Percentiles rank a stretch among this genome's conserved stretches.
Conservation (phyloP, 2,113 vertebrate species). For the Triplophysa rosa region DNA sequence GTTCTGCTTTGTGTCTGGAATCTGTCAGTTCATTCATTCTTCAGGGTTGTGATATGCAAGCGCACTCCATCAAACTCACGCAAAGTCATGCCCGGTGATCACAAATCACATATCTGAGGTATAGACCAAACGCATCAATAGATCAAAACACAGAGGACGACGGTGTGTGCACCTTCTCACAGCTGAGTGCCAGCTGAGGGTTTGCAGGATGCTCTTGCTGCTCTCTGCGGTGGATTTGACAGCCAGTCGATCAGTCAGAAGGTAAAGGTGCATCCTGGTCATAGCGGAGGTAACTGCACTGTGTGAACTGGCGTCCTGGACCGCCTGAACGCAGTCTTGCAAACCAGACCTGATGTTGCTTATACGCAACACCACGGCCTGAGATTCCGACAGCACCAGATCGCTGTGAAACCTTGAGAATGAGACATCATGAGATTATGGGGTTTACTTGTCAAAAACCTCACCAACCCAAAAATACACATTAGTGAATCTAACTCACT, state of each 20-base stretch:
- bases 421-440: conserved; percentile 16
- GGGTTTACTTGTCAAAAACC: not conserved
- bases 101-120: not conserved
- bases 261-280: conserved; percentile 82
- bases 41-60: not conserved
- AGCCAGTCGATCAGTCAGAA: conserved; percentile 83
- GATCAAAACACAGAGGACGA: not conserved
- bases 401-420: conserved; percentile 77
- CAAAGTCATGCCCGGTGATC: conserved; percentile 7
- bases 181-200: conserved; percentile 79
- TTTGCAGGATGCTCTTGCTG: conserved; percentile 71
- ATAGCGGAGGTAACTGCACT: conserved; percentile 82
- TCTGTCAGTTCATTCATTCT: conserved; percentile 25
- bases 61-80: conserved; percentile 10
- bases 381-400: conserved; percentile 79
- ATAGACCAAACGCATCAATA: not conserved
- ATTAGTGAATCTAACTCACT: conserved; percentile 69
- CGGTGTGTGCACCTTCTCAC: conserved; percentile 78
- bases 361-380: conserved; percentile 74
- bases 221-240: conserved; percentile 68
- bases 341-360: conserved; percentile 75
- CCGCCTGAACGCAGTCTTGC: conserved; percentile 79
- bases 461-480: not conserved
- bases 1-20: not conserved
- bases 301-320: conserved; percentile 81